Evolutionary conservation across 2,888 invertebrate genomes (phyloP).

Genomic region (Chironomus riparius): DNA sequence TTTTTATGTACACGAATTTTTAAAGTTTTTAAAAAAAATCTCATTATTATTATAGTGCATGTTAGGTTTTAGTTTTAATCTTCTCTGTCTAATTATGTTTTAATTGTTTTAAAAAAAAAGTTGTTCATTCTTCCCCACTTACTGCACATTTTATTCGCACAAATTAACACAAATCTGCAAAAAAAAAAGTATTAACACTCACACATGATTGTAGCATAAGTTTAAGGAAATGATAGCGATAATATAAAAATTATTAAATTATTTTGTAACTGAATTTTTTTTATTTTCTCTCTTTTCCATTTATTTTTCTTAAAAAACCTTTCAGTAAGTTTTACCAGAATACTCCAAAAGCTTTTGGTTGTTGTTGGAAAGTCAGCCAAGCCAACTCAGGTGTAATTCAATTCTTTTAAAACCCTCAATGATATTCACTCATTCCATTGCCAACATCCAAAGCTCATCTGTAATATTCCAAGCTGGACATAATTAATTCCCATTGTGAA

Average conservation of each 20-base stretch:
- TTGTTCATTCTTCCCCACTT: background rate
- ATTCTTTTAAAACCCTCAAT: slow-evolving; percentile 31
- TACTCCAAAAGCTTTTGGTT: slow-evolving; percentile 62
- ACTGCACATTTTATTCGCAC: background rate
- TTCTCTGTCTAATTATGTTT: background rate
- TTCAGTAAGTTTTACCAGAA: slow-evolving; percentile 52
- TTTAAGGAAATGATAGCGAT: background rate
- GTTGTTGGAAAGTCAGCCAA: slow-evolving; percentile 66
- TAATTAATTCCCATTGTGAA: too few species aligned
- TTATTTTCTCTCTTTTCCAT: background rate
- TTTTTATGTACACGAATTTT: background rate
- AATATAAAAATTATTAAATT: background rate
- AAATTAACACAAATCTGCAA: background rate
- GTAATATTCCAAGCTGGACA: background rate
- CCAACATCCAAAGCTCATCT: background rate
- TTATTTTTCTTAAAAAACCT: slow-evolving; percentile 30
- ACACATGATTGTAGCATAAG: slow-evolving; percentile 1
- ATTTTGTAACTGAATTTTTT: background rate
- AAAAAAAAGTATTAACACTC: background rate
- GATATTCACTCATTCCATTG: background rate
- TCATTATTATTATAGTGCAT: background rate
- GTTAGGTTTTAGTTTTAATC: background rate
- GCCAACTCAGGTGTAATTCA: slow-evolving; percentile 56
- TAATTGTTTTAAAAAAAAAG: background rate
- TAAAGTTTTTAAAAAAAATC: background rate